A percentile compares a stretch with the other conserved stretches of the same genome.
Evolutionary conservation across 2,888 invertebrate species (phyloP).

Genomic region (Rotaria socialis): DNA sequence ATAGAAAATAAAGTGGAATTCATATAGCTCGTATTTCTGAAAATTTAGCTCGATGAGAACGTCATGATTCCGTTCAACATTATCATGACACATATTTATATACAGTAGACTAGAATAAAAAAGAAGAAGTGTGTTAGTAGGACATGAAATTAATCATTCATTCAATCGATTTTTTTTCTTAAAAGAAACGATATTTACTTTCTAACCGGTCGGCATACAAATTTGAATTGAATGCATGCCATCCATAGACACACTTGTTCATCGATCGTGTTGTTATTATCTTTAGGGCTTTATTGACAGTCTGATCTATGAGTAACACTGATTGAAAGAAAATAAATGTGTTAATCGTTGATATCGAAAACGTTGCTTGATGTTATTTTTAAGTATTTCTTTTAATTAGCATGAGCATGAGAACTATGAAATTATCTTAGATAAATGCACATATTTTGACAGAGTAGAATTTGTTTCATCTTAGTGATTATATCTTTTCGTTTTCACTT

Average conservation of each 20-base stretch:
- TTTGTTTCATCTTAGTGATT: not conserved
- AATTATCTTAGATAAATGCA: not conserved
- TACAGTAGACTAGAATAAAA: not conserved
- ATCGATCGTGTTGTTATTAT: not conserved
- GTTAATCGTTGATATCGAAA: not conserved
- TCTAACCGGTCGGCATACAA: not conserved
- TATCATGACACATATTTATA: not conserved
- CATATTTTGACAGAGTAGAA: not conserved
- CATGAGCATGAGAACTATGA: not conserved
- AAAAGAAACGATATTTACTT: not conserved
- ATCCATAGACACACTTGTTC: not conserved
- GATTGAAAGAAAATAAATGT: conserved; percentile 12
- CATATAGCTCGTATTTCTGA: not conserved
- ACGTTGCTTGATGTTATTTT: too few species aligned
- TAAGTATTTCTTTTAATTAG: too few species aligned
- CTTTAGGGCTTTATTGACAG: not conserved
- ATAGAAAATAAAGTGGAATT: not conserved
- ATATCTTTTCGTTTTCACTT: not conserved
- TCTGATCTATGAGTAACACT: not conserved
- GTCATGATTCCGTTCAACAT: not conserved
- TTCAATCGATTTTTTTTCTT: not conserved
- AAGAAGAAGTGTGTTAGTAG: not conserved
- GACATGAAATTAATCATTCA: not conserved
- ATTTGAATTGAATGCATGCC: not conserved
- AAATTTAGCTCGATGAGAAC: not conserved